Percentiles rank a stretch among this genome's conserved stretches.
Conservation (phyloP, 2,888 invertebrate species). For the Philhelius pedissequus region DNA sequence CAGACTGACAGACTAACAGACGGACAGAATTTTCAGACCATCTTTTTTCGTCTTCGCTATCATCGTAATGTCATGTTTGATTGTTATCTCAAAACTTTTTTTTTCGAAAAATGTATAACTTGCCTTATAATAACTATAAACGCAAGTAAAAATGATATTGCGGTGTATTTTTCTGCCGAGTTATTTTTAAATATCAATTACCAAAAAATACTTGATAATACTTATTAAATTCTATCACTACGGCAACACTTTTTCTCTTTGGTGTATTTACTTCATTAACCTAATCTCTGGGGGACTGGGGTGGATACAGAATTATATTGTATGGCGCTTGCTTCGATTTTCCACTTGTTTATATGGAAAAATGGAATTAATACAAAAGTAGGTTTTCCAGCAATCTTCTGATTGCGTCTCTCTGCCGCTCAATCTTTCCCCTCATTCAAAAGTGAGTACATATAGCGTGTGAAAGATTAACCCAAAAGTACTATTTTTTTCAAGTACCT, state of each 20-base stretch:
- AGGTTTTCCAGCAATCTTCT: constrained; percentile 49
- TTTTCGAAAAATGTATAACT: too few relatives aligned
- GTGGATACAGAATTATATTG: background rate
- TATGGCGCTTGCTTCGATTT: constrained; percentile 28
- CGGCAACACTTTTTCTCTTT: constrained; percentile 2
- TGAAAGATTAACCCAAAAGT: constrained; percentile 37
- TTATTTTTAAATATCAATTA: background rate
- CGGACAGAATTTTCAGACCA: too few relatives aligned
- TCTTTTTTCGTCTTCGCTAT: too few relatives aligned
- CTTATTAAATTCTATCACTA: background rate
- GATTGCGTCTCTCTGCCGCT: constrained; percentile 3
- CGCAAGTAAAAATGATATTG: too few relatives aligned
- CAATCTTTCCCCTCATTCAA: background rate
- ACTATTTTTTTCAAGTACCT: constrained; percentile 21
- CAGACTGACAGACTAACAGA: too few relatives aligned
- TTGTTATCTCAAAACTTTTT: too few relatives aligned
- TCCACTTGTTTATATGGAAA: constrained; percentile 47
- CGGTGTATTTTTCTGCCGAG: background rate
- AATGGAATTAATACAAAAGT: constrained; percentile 39
- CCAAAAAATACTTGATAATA: background rate
- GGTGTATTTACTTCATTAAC: constrained; percentile 12
- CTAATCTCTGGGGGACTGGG: constrained; percentile 18
- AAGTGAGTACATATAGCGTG: constrained; percentile 29
- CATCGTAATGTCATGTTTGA: too few relatives aligned
- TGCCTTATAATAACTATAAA: too few relatives aligned